Conservation (phyloP, 2,113 vertebrate genomes). For the Corythoichthys haematopterus region DNA sequence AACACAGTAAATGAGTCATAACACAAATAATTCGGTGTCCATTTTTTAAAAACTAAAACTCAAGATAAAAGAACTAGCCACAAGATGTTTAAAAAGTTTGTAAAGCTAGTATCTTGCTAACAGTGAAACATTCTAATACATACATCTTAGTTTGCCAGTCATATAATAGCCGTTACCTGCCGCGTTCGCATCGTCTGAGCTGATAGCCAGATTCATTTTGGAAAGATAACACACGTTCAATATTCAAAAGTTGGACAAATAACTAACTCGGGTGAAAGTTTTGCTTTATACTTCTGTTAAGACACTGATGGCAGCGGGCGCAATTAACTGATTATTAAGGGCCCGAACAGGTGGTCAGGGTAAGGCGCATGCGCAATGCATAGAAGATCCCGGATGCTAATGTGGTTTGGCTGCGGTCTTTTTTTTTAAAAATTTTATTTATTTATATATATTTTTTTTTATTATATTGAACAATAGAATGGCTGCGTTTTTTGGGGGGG, state of each 20-base stretch:
- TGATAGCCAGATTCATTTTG: constrained; percentile 42
- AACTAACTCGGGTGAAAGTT: background rate
- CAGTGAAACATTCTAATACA: background rate
- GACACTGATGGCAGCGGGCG: constrained; percentile 30
- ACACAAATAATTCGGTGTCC: constrained; percentile 2
- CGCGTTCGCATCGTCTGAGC: constrained; percentile 33
- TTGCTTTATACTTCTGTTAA: constrained; percentile 58
- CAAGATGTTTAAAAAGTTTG: background rate
- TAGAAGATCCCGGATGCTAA: constrained; percentile 6
- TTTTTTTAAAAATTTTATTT: too few species aligned
- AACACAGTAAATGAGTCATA: constrained; percentile 29
- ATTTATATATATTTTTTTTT: too few species aligned
- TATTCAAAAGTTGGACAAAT: background rate
- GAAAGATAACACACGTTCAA: background rate
- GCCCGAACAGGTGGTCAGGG: constrained; percentile 38
- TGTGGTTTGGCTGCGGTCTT: background rate
- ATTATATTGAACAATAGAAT: too few species aligned
- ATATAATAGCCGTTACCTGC: constrained; percentile 43
- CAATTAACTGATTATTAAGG: constrained; percentile 68
- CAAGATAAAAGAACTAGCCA: background rate
- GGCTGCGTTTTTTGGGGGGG: too few species aligned
- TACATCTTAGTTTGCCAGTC: background rate
- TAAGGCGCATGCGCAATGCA: constrained; percentile 46
- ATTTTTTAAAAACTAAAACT: background rate
- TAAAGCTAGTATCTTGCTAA: background rate